phyloP scores from a whole-genome alignment of 2,888 invertebrate genomes.

The Eutolmus rufibarbis region DNA sequence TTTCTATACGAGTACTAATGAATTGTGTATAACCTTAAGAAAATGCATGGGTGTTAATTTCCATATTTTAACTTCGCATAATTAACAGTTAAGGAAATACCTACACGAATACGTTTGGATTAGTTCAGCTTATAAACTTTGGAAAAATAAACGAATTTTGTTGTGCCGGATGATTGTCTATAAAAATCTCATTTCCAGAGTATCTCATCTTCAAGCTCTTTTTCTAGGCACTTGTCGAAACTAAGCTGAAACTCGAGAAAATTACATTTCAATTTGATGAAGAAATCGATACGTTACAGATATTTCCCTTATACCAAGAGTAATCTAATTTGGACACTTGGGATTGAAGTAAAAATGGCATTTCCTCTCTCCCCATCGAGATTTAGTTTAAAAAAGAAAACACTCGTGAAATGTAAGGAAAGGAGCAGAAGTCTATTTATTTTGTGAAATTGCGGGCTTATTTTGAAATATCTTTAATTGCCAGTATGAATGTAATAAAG shows the following conservation, averaged over 20 bases:
- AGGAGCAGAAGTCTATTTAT: not conserved
- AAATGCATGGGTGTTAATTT: not conserved
- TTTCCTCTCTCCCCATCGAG: not conserved
- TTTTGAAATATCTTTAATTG: not conserved
- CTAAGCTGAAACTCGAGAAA: not conserved
- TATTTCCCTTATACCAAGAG: not conserved
- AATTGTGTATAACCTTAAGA: too few species aligned
- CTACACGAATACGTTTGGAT: too few species aligned
- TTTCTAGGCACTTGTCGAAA: not conserved
- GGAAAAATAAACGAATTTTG: not conserved
- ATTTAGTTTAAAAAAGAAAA: not conserved
- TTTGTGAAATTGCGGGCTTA: not conserved
- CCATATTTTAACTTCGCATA: not conserved
- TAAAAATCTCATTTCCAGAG: not conserved
- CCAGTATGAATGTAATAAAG: not conserved
- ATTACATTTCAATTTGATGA: not conserved
- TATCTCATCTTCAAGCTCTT: not conserved
- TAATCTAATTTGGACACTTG: not conserved
- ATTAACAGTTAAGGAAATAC: too few species aligned
- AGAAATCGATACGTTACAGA: constrained; percentile 28
- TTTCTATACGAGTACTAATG: too few species aligned
- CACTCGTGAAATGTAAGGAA: not conserved
- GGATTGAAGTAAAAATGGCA: not conserved
- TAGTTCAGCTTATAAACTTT: not conserved
- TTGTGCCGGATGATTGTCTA: not conserved